Conservation (phyloP, 2,888 invertebrate species). For the Drosophila nigricruria region DNA sequence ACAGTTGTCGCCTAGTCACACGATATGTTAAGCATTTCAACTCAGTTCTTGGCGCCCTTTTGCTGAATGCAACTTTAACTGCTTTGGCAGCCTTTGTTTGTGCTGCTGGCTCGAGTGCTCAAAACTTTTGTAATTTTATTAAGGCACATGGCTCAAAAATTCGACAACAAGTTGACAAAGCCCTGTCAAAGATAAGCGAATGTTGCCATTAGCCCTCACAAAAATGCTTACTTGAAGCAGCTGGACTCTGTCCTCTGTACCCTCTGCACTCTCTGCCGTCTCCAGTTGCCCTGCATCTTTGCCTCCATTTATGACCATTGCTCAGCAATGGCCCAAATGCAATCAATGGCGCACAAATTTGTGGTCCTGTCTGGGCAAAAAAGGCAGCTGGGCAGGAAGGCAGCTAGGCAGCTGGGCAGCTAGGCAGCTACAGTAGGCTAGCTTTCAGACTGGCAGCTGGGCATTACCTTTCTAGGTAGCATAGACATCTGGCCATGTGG, state of each 20-base stretch:
- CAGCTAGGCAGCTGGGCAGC: not conserved
- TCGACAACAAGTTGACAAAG: constrained; percentile 59
- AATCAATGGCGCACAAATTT: constrained; percentile 48
- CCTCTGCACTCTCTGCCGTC: not conserved
- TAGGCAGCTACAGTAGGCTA: constrained; percentile 5
- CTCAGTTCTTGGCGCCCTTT: constrained; percentile 6
- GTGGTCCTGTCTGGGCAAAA: constrained; percentile 19
- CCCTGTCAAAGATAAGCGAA: constrained; percentile 67
- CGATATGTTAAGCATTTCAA: not conserved
- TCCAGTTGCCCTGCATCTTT: constrained; percentile 21
- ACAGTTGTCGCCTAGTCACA: not conserved
- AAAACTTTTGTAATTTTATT: constrained; percentile 75
- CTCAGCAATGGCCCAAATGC: constrained; percentile 45
- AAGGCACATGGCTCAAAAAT: constrained; percentile 47
- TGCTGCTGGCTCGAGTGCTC: constrained; percentile 33
- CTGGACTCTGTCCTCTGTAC: constrained; percentile 1
- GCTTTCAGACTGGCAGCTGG: constrained; percentile 9
- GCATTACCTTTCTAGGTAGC: constrained; percentile 3
- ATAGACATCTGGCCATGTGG: not conserved
- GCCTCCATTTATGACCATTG: constrained; percentile 43
- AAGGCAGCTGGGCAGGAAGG: not conserved
- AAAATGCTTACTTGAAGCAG: constrained; percentile 15
- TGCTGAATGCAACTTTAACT: constrained; percentile 53
- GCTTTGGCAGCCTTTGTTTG: constrained; percentile 43
- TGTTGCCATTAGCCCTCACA: constrained; percentile 56